Evolutionary conservation across 2,888 invertebrate species (phyloP), one percentile per base, ranked within the genome.

Genomic region (Allygus modestus): DNA sequence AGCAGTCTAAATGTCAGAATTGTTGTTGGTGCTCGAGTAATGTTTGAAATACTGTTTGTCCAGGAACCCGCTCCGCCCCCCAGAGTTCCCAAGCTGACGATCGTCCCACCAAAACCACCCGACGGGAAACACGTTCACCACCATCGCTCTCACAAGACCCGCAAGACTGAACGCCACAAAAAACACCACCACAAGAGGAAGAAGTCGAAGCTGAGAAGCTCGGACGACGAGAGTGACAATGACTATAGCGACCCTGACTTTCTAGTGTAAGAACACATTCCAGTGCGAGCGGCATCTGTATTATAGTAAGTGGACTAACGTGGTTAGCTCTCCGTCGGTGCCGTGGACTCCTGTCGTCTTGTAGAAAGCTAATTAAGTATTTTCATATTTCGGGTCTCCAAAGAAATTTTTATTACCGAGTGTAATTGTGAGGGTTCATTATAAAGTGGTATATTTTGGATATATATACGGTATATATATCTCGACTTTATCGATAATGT

Each of bases 211-310:
- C 84, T 85, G 61, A 83, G 86, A 79, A 86, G 79, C 20, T 87
- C 86, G 43, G 87, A 87, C 86, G 93, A 93, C 86, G 94, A 94
- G 86, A 93, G 93, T 90, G 94, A 93, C 88, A 94, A 93, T 89
- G 93, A 94, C 90, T 93, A 91, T 90, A 94, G 94, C 91, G 94
- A 94, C 89, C 92, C 92, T 87, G 92, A 92, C 88, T 89, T 87
- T 86, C 86, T 86, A 77, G 86, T 88, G 79, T 89, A 87, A 88
- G 77, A 83, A 37, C 33, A 87, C 85, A 86, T 86, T 86, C 86
- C 86, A 81, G 46, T 65, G 71, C 15, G n/a, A 15, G 11, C 23
- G n/a, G 71, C 23, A 37, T 73, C n/a, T 73, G 73, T 46, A 77
- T 4, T 28, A 26, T 28, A 37, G 46, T 26, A 17, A 41, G 43